Percentiles rank a stretch among this genome's conserved stretches.
phyloP scores from a whole-genome alignment of 2,797 vertebrate genomes.

The Rousettus madagascariensis region DNA sequence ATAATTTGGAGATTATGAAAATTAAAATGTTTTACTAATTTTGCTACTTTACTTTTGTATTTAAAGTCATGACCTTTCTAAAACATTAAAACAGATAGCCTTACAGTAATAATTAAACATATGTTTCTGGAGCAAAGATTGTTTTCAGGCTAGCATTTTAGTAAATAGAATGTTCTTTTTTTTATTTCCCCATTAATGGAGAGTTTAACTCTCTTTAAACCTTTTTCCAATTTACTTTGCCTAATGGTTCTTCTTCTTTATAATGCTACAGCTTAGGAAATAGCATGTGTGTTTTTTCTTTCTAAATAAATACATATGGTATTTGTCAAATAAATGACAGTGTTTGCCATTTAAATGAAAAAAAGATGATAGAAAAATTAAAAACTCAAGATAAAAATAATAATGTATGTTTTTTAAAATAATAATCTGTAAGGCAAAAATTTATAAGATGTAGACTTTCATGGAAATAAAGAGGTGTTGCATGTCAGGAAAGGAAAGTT shows the following conservation, averaged over 20 bases:
- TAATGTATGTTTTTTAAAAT: not conserved
- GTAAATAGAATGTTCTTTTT: conserved; percentile 5
- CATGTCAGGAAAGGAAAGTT: not conserved
- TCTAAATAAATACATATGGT: not conserved
- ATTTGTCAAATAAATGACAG: conserved; percentile 5
- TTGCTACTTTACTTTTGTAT: conserved; percentile 10
- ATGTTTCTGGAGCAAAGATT: not conserved
- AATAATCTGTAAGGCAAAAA: not conserved
- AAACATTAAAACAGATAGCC: conserved; percentile 18
- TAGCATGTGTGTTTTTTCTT: not conserved
- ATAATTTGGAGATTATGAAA: conserved; percentile 44
- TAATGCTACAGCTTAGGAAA: conserved; percentile 1
- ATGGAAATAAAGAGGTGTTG: not conserved
- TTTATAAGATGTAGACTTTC: not conserved
- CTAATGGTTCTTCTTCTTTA: not conserved
- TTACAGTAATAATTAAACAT: not conserved
- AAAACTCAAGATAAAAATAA: conserved; percentile 2
- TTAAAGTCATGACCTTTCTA: conserved; percentile 41
- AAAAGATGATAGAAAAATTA: not conserved
- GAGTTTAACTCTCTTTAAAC: not conserved
- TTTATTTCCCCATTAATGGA: not conserved
- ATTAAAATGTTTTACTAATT: conserved; percentile 32
- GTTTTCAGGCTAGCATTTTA: not conserved
- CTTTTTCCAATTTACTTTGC: conserved; percentile 14
- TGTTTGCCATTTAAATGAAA: conserved; percentile 31